Conservation (phyloP, 1,140 invertebrate genomes). For the Drosophila malerkotliana region DNA sequence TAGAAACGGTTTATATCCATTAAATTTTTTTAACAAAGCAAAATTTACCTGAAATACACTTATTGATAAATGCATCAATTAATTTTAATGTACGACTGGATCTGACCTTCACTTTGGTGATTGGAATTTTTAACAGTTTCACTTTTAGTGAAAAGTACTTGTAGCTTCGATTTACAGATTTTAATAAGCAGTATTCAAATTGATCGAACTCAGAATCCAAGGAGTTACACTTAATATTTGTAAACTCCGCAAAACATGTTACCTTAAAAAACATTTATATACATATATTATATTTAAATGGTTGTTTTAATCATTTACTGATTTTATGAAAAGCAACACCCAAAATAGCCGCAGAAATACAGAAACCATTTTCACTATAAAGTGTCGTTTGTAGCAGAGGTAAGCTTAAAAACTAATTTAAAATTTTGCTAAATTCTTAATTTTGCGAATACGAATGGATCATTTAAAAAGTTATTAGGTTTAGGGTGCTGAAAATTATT, state of each 20-base stretch:
- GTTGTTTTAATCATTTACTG: too few relatives aligned
- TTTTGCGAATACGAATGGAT: too few relatives aligned
- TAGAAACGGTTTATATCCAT: slow-evolving; percentile 2
- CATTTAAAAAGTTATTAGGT: too few relatives aligned
- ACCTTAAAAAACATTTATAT: background rate
- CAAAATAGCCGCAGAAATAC: background rate
- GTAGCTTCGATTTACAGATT: slow-evolving; percentile 7
- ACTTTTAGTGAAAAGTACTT: slow-evolving; percentile 7
- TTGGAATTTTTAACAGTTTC: background rate
- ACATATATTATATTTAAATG: too few relatives aligned
- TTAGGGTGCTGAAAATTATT: too few relatives aligned
- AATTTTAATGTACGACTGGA: background rate
- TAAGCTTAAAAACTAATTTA: too few relatives aligned
- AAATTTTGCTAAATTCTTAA: too few relatives aligned
- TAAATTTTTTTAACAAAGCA: background rate
- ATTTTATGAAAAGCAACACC: background rate
- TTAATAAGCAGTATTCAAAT: slow-evolving; percentile 15
- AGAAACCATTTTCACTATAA: too few relatives aligned
- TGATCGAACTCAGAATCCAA: slow-evolving; percentile 10
- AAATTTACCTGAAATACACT: background rate
- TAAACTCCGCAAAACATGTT: background rate
- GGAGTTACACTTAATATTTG: slow-evolving; percentile 7
- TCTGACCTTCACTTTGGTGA: background rate
- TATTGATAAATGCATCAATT: background rate
- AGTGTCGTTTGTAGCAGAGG: too few relatives aligned